Base-by-base conservation (phyloP, 2,797 vertebrate genomes). In the Acanthiza pusilla region DNA sequence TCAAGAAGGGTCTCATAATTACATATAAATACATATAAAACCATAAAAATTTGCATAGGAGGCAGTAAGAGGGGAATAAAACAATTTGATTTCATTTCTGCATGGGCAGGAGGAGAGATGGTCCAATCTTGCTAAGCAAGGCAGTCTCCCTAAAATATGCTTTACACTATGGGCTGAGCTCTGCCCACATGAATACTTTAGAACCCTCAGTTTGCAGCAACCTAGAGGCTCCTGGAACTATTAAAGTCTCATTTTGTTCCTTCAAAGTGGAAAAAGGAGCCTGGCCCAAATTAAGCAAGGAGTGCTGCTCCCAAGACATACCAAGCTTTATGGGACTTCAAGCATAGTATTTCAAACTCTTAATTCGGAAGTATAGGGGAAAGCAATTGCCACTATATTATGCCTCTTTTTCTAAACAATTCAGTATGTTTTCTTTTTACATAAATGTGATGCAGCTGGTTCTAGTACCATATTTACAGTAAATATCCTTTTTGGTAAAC, bases 241-340 rank as follows among this genome's bases (percentile, higher is more conserved):
- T 88, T 97, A 96, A 96, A 96, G 89, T 91, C 91, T 94, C 93
- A 92, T 97, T 97, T 97, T 94, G 70, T 97, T 97, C 91, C 96
- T 97, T 98, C 97, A 97, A 98, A 98, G 97, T 95, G 89, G 96
- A 94, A 95, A 97, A 97, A 90, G 71, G 95, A 93, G 90, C 93
- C 97, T 98, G 97, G 97, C 96, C 97, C 96, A 97, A 97, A 98
- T 98, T 98, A 98, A 97, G 88, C 85, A 89, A 87, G 68, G 88
- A 97, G 95, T 88, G 93, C 94, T 97, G 96, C 97, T 94, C 96
- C 96, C 94, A 97, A 97, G 97, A 95, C 97, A 97, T 97, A 97
- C 96, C 97, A 94, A 97, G 93, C 96, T 98, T 98, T 98, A 98
- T 98, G 96, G 97, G 97, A 97, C 93, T 97, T 96, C 88, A 97